These are phyloP conservation scores for Pandemis heparana DNA, from an alignment of 2,888 invertebrate genomes.

Conservation along the genomic window DNA sequence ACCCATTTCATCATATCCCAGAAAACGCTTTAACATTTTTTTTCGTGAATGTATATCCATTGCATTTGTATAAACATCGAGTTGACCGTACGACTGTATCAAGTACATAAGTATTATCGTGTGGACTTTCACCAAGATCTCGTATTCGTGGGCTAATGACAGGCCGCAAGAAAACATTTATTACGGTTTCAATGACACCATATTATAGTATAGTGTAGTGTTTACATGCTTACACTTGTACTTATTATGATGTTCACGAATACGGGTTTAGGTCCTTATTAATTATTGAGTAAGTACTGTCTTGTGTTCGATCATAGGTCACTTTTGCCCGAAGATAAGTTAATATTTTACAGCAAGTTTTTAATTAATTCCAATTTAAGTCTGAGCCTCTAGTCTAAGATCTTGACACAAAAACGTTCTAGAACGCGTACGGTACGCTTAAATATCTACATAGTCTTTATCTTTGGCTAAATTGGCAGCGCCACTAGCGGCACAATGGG, in stretches of 20 bases:
- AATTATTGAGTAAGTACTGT: too few species aligned
- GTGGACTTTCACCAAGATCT: slow-evolving; percentile 61
- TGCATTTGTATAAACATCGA: not conserved
- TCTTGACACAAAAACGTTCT: too few species aligned
- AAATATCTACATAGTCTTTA: too few species aligned
- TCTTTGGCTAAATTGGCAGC: too few species aligned
- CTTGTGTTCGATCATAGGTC: too few species aligned
- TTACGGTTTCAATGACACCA: slow-evolving; percentile 38
- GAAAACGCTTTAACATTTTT: not conserved
- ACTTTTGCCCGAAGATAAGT: too few species aligned
- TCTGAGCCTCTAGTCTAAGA: too few species aligned
- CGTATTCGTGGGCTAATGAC: slow-evolving; percentile 62
- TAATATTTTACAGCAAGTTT: too few species aligned
- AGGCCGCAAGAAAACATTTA: slow-evolving; percentile 48
- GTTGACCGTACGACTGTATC: not conserved
- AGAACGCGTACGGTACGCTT: too few species aligned
- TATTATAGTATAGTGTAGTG: slow-evolving; percentile 7
- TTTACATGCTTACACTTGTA: not conserved
- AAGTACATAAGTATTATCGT: slow-evolving; percentile 13
- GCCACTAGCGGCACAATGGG: too few species aligned
- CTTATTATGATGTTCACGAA: not conserved
- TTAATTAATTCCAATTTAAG: too few species aligned
- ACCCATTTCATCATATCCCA: not conserved
- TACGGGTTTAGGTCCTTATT: not conserved
- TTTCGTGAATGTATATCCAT: slow-evolving; percentile 15